A percentile compares a stretch with the other conserved stretches of the same genome.
These are phyloP conservation scores for Calameuta filiformis DNA, from an alignment of 2,888 invertebrate genomes.

Conservation along the genomic window DNA sequence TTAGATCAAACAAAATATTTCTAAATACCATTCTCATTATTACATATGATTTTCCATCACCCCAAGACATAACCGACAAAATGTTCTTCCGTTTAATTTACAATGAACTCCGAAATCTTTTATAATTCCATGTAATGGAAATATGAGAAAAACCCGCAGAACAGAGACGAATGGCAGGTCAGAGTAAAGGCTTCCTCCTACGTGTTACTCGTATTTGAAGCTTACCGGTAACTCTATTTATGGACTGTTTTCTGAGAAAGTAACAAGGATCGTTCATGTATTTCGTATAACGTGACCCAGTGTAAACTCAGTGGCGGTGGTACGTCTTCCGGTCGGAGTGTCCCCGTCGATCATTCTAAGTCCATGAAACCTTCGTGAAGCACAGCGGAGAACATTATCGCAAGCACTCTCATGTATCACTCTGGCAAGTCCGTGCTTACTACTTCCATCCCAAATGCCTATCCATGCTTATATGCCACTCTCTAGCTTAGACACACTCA, in stretches of 20 bases:
- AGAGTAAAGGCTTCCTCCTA: neutral
- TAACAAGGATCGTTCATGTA: constrained; percentile 11
- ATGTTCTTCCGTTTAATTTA: neutral
- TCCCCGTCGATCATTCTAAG: constrained; percentile 24
- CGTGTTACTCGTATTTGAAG: neutral
- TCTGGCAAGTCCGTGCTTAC: constrained; percentile 2
- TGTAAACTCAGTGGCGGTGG: constrained; percentile 13
- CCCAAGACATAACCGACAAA: neutral
- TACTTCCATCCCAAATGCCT: neutral
- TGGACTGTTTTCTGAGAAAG: constrained; percentile 23
- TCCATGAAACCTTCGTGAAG: constrained; percentile 11
- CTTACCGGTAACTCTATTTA: constrained; percentile 20
- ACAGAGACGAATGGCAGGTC: neutral
- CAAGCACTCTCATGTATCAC: constrained; percentile 16
- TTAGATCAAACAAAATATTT: neutral
- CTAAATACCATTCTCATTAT: neutral
- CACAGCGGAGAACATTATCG: constrained; percentile 15
- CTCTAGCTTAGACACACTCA: neutral
- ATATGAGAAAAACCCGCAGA: neutral
- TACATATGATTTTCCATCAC: neutral
- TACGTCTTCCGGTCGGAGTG: constrained; percentile 17
- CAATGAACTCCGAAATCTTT: neutral
- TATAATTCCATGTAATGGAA: neutral
- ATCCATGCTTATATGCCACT: neutral
- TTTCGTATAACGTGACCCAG: constrained; percentile 15